Conservation (phyloP, 2,113 vertebrate genomes). For the Poecile atricapillus region DNA sequence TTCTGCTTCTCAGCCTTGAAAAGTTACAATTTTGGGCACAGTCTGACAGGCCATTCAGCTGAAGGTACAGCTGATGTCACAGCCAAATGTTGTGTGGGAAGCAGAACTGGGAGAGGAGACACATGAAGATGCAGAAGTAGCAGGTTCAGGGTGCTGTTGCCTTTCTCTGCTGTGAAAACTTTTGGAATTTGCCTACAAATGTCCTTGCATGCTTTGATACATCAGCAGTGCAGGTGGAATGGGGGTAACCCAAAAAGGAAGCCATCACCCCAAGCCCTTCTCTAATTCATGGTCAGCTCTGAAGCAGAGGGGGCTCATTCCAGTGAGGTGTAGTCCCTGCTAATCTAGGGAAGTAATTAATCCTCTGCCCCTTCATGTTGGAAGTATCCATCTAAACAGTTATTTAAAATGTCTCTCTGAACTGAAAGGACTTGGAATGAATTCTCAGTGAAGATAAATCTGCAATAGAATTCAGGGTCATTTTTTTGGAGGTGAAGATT, state of each 20-base stretch:
- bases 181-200: background rate
- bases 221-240: background rate
- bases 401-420: background rate
- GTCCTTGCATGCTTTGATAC: background rate
- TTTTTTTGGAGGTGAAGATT: background rate
- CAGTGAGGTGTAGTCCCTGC: background rate
- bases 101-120: background rate
- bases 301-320: background rate
- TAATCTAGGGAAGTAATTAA: background rate
- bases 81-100: background rate
- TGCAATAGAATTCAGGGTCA: background rate
- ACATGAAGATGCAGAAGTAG: background rate
- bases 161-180: background rate
- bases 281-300: background rate
- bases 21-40: background rate
- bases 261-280: background rate
- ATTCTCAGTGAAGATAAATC: background rate
- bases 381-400: background rate
- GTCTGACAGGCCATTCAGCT: background rate
- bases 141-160: background rate
- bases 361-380: background rate
- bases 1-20: background rate
- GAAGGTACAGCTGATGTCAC: background rate
- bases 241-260: background rate
- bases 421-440: background rate